Base-by-base conservation (phyloP, 2,797 vertebrate species). In the Chloroceryle amazona region DNA sequence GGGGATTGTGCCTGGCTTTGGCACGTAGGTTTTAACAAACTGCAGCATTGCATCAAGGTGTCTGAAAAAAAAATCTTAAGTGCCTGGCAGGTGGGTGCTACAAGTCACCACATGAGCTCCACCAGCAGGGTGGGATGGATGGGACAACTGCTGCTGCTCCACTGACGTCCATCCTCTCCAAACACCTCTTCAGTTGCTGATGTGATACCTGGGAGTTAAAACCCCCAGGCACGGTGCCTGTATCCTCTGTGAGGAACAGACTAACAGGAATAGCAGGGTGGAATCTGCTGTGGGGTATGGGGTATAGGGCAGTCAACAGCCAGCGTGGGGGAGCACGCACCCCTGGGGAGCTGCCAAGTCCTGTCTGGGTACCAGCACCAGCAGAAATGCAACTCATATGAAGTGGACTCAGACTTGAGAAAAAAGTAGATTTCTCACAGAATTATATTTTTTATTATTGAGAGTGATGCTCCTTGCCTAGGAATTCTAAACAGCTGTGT, bases 331-430 rank as follows among this genome's bases (percentile, higher is more conserved):
- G 33, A 72, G 2, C 23, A 13, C 7, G 12, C 21, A 44, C 52
- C 23, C 1, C 0, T 0, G 0, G 31, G 37, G 42, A 85, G 57
- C 47, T 74, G 62, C 42, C 33, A 9, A 9, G 42, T 8, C 61
- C 57, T 46, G 46, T 1, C 41, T 26, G 51, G 67, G 51, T 52
- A 22, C 29, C 11, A 6, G n/a, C 42, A 75, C 49, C 11, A 5
- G 20, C 23, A 75, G 65, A 81, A 72, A 39, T 21, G 33, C 41
- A 82, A 4, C 21, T 19, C 23, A 3, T 19, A 2, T 6, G 20
- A 62, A 86, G 47, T 65, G 41, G 39, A 37, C 13, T 41, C 42
- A 31, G 61, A n/a, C 46, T 62, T 68, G 29, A 81, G 12, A 70
- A 18, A 9, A 4, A 62, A 90, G 67, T 9, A 57, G 49, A 39